A percentile compares a stretch with the other conserved stretches of the same genome.
These are phyloP conservation scores for Archegozetes longisetosus DNA, from an alignment of 1,140 invertebrate genomes.

Conservation along the genomic window DNA sequence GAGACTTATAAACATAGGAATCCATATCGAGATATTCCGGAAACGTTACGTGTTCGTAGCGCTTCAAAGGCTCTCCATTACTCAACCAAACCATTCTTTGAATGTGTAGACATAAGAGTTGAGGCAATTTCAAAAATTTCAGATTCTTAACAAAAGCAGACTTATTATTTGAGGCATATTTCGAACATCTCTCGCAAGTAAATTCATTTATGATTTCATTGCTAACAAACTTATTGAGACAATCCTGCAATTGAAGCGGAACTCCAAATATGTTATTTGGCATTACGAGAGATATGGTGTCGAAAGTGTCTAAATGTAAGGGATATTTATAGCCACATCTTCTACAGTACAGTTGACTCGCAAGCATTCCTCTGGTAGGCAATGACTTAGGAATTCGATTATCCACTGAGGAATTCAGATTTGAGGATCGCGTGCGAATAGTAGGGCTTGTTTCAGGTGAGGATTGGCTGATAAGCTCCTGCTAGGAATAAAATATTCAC, in stretches of 20 bases:
- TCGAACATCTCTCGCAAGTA: conserved; percentile 57
- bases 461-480: neutral
- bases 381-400: conserved; percentile 25
- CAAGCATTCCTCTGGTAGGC: conserved; percentile 62
- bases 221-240: conserved; percentile 62
- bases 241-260: conserved; percentile 40
- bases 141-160: conserved; percentile 20
- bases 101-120: conserved; percentile 69
- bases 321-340: conserved; percentile 62
- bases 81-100: conserved; percentile 63
- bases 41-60: conserved; percentile 67
- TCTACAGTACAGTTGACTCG: conserved; percentile 63
- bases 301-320: conserved; percentile 72
- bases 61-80: conserved; percentile 54
- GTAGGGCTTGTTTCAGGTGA: conserved; percentile 21
- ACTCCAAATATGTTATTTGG: conserved; percentile 37
- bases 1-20: conserved; percentile 41
- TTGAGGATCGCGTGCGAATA: conserved; percentile 18
- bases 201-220: conserved; percentile 67
- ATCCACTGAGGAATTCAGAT: conserved; percentile 25
- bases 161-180: conserved; percentile 3
- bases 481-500: neutral
- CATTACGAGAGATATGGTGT: conserved; percentile 60
- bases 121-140: conserved; percentile 38
- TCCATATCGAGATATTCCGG: conserved; percentile 60